Evolutionary conservation across 2,888 invertebrate genomes (phyloP).

Genomic region (Amiota communis): DNA sequence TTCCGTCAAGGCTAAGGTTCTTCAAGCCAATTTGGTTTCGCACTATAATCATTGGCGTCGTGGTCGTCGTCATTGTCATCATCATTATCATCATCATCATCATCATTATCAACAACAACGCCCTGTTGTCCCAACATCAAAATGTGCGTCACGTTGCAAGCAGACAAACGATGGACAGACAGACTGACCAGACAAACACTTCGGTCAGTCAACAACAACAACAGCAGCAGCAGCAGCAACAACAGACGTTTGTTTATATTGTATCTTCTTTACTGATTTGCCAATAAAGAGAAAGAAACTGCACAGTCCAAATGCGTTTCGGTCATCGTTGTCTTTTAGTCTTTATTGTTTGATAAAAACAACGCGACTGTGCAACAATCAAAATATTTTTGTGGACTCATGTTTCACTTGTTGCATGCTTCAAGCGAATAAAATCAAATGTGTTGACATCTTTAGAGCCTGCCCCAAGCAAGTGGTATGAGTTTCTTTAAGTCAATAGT

Average conservation of each 20-base stretch:
- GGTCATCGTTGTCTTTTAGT: constrained; percentile 1
- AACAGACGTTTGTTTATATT: constrained; percentile 1
- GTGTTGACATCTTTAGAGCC: no score
- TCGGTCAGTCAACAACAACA: neutral
- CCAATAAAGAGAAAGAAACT: neutral
- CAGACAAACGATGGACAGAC: constrained; percentile 32
- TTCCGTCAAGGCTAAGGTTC: constrained; percentile 13
- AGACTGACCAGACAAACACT: constrained; percentile 26
- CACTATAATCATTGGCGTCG: neutral
- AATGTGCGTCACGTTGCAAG: constrained; percentile 59
- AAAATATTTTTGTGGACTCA: constrained; percentile 55
- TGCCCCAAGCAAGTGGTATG: no score
- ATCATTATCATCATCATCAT: neutral
- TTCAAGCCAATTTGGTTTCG: neutral
- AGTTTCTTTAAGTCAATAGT: no score
- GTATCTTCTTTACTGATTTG: neutral
- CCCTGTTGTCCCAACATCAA: constrained; percentile 40
- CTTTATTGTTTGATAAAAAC: neutral
- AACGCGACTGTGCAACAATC: constrained; percentile 38
- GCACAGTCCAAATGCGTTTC: neutral
- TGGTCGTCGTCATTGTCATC: neutral
- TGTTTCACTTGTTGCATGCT: constrained; percentile 27
- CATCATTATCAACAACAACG: neutral
- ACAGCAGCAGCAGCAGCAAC: neutral
- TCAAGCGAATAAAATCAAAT: neutral